phyloP scores from a whole-genome alignment of 2,113 vertebrate genomes.

The Dendropsophus ebraccatus region DNA sequence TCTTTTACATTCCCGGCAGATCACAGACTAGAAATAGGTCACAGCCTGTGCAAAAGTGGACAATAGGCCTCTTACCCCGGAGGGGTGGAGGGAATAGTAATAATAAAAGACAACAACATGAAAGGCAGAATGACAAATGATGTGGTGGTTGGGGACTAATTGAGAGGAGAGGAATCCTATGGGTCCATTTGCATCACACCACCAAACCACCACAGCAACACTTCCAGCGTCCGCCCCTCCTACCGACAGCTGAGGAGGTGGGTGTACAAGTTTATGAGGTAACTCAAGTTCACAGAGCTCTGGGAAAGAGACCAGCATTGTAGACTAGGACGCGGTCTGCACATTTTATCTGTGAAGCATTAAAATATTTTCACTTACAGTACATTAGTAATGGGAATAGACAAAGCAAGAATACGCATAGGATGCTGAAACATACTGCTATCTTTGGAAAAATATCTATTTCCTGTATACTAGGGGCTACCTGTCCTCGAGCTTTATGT shows the following conservation, averaged over 20 bases:
- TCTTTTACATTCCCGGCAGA: constrained; percentile 57
- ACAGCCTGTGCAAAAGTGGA: constrained; percentile 68
- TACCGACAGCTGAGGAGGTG: background rate
- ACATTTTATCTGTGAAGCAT: background rate
- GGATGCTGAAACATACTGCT: background rate
- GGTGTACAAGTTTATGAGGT: constrained; percentile 62
- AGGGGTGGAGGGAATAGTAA: constrained; percentile 20
- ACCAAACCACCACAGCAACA: constrained; percentile 74
- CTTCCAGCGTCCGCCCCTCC: constrained; percentile 65
- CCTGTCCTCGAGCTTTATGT: no score
- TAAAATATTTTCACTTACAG: background rate
- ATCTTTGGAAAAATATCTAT: background rate
- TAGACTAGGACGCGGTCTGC: background rate
- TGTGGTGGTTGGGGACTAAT: constrained; percentile 20
- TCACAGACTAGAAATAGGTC: constrained; percentile 65
- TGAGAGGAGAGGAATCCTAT: constrained; percentile 71
- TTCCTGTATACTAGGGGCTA: background rate
- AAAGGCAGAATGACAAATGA: constrained; percentile 53
- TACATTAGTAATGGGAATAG: background rate
- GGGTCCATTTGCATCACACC: constrained; percentile 71
- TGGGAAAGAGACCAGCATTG: constrained; percentile 28
- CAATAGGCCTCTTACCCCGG: constrained; percentile 33
- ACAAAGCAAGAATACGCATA: background rate
- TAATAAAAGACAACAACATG: constrained; percentile 51
- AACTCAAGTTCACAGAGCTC: constrained; percentile 69